phyloP scores from a whole-genome alignment of 2,888 invertebrate species.

The Temnothorax rugatulus region DNA sequence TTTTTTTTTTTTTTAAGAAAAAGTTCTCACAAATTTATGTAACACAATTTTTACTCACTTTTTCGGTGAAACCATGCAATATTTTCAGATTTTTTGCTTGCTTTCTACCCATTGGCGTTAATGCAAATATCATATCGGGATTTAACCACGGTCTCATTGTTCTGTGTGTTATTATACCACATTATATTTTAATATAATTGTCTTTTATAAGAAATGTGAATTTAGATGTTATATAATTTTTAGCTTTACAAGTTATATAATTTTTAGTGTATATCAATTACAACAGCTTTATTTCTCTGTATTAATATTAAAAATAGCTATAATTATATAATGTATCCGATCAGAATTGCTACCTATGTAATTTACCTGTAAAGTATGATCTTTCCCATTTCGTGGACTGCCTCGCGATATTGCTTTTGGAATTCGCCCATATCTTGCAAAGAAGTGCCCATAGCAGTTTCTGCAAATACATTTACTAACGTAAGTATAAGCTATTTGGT shows the following conservation, averaged over 20 bases:
- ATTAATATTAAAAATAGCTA: neutral
- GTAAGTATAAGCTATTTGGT: neutral
- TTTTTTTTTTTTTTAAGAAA: neutral
- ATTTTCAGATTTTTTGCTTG: neutral
- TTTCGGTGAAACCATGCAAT: slow-evolving; percentile 14
- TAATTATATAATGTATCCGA: neutral
- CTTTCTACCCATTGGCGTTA: neutral
- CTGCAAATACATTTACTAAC: slow-evolving; percentile 77
- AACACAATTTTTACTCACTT: slow-evolving; percentile 9
- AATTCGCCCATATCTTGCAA: slow-evolving; percentile 41
- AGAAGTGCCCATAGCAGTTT: slow-evolving; percentile 83
- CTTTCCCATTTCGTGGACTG: slow-evolving; percentile 62
- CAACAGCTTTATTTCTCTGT: neutral
- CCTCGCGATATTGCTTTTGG: slow-evolving; percentile 66
- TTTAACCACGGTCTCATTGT: neutral
- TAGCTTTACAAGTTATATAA: neutral
- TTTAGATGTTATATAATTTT: neutral
- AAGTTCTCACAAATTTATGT: neutral
- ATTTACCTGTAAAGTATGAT: slow-evolving; percentile 65
- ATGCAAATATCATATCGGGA: neutral
- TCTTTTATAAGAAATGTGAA: neutral
- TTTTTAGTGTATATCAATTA: neutral
- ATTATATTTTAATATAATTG: neutral
- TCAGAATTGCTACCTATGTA: neutral
- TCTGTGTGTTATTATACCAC: neutral